Evolutionary conservation across 2,113 vertebrate species (phyloP), one percentile per base, ranked within the genome.

Genomic region (Illadopsis cleaveri): DNA sequence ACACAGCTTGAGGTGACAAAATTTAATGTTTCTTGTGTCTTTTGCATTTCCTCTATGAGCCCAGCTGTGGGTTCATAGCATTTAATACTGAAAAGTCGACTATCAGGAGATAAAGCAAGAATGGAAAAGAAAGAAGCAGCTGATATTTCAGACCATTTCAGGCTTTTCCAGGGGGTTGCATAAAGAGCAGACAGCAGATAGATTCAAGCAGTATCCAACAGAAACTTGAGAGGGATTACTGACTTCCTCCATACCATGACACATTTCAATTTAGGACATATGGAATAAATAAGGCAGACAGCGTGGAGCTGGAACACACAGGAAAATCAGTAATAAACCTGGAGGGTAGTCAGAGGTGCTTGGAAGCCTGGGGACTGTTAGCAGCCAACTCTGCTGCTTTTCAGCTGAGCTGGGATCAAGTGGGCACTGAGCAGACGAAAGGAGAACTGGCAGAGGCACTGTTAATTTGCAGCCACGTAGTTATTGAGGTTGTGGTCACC

Each of bases 221-320:
- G 93, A 96, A 95, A 95, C 53, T 9, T 75, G 79, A 95, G 92
- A 87, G 58, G 73, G 53, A 86, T 96, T 95, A 78, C 3, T 4
- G 94, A 76, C 84, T 95, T 96, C 93, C 95, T 91, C 83, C 77
- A 20, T 31, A 82, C 86, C 91, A 85, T 91, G 83, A 91, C 91
- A 93, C 58, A 75, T 75, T 95, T 94, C 77, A 86, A 50, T 94
- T 87, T 61, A 45, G 91, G 73, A 68, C 95, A 95, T 86, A 69
- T 91, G 86, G 91, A 94, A 87, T 71, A 91, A 92, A 96, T 95
- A 91, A 83, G 35, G 44, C 10, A 73, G 93, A 79, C 72, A 94
- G 47, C 4, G 3, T 44, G 69, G 72, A 92, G 89, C 72, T 93
- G 83, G 68, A 94, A 68, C 40, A 78, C 82, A 78, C 31, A 61